Evolutionary conservation across 1,140 invertebrate genomes (phyloP).

Genomic region (Nasonia vitripennis): DNA sequence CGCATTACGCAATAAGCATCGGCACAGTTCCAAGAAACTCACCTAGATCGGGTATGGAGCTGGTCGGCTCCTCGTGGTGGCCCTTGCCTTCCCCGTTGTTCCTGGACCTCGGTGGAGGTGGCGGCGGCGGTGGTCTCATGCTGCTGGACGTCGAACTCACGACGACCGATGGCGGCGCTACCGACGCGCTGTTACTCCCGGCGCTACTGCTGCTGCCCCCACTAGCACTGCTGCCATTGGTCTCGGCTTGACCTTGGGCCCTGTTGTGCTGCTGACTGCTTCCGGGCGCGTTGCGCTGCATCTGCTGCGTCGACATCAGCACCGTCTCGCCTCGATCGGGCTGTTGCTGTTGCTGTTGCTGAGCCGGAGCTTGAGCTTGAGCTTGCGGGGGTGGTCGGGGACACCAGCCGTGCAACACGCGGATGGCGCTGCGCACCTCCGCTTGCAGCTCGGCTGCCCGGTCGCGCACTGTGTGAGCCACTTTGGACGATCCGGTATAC

Average conservation of each 20-base stretch:
- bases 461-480: constrained; percentile 72
- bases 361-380: constrained; percentile 24
- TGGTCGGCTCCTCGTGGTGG: constrained; percentile 85
- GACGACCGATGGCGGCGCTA: constrained; percentile 63
- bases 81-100: constrained; percentile 69
- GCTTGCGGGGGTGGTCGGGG: constrained; percentile 61
- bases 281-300: constrained; percentile 43
- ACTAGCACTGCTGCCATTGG: constrained; percentile 41
- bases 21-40: constrained; percentile 57
- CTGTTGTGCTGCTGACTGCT: not conserved
- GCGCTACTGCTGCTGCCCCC: constrained; percentile 52
- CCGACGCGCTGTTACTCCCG: constrained; percentile 24
- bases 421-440: constrained; percentile 71
- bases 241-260: constrained; percentile 38
- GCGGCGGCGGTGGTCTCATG: constrained; percentile 76
- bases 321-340: constrained; percentile 68
- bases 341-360: constrained; percentile 44
- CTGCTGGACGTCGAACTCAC: constrained; percentile 73
- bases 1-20: not conserved
- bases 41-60: constrained; percentile 90
- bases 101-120: constrained; percentile 74
- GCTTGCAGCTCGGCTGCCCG: constrained; percentile 71
- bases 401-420: constrained; percentile 73
- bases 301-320: constrained; percentile 71
- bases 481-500: constrained; percentile 57